Evolutionary conservation across 2,113 vertebrate species (phyloP).

Genomic region (Mus pahari): DNA sequence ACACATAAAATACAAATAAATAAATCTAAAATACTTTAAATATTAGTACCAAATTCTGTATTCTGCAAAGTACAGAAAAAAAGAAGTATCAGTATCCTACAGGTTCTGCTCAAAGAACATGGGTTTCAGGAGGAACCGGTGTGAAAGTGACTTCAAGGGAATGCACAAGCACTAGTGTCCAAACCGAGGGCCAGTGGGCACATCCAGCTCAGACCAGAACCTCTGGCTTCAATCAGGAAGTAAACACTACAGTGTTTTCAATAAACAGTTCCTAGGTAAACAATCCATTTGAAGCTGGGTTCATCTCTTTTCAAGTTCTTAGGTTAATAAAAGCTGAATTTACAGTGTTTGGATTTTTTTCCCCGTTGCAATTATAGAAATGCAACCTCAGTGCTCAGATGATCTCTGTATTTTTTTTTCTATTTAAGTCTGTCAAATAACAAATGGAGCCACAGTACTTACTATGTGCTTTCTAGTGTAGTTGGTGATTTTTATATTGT

Average conservation of each 20-base stretch:
- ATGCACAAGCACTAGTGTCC: background rate
- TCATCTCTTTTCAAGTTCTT: background rate
- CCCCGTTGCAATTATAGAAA: background rate
- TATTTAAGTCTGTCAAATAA: constrained; percentile 22
- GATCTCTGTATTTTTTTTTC: background rate
- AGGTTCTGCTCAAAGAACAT: too few relatives aligned
- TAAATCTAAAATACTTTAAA: background rate
- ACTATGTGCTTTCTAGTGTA: background rate
- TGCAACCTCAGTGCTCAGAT: background rate
- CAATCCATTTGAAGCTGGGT: background rate
- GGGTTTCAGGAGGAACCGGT: background rate
- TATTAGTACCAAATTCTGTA: background rate
- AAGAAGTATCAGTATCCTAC: background rate
- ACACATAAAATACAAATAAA: background rate
- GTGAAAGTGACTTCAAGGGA: background rate
- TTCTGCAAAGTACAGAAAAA: background rate
- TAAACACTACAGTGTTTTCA: background rate
- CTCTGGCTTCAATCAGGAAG: background rate
- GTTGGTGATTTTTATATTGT: background rate
- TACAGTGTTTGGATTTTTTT: background rate
- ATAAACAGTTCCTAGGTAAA: background rate
- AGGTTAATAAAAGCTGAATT: constrained; percentile 17
- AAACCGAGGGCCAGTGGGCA: too few relatives aligned
- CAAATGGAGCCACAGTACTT: background rate
- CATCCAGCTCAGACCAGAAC: background rate